A percentile compares a stretch with the other conserved stretches of the same genome.
phyloP scores from a whole-genome alignment of 2,113 vertebrate species.

The Heptranchias perlo region DNA sequence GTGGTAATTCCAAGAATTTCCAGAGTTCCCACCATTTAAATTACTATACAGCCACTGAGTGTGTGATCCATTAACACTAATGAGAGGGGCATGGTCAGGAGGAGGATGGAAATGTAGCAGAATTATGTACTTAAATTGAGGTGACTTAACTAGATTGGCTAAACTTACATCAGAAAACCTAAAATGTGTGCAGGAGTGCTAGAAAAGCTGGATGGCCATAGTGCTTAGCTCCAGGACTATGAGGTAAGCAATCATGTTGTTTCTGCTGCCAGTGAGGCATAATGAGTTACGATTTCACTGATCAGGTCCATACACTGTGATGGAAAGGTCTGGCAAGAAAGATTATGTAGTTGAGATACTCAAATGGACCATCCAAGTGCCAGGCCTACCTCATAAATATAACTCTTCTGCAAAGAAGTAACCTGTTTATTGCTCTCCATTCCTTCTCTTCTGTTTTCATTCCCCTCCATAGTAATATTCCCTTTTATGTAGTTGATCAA shows the following conservation, averaged over 20 bases:
- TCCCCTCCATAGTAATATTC: neutral
- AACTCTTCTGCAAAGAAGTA: neutral
- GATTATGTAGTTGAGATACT: neutral
- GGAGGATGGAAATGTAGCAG: neutral
- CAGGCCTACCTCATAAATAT: neutral
- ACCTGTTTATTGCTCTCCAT: neutral
- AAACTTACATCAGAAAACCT: neutral
- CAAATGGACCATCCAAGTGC: neutral
- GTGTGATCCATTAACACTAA: neutral
- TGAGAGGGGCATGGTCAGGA: neutral
- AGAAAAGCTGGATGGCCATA: no score
- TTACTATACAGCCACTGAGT: neutral
- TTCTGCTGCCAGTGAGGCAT: no score
- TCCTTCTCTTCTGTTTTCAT: neutral
- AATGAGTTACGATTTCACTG: neutral
- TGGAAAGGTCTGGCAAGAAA: neutral
- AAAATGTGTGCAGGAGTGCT: neutral
- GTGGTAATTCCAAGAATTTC: neutral
- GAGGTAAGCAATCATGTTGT: no score
- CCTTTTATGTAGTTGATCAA: neutral
- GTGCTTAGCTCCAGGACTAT: no score
- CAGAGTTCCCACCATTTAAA: neutral
- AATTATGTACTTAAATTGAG: neutral
- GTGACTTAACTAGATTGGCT: neutral
- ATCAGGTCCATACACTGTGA: neutral